Conservation (phyloP, 2,797 vertebrate genomes). For the Manis javanica region DNA sequence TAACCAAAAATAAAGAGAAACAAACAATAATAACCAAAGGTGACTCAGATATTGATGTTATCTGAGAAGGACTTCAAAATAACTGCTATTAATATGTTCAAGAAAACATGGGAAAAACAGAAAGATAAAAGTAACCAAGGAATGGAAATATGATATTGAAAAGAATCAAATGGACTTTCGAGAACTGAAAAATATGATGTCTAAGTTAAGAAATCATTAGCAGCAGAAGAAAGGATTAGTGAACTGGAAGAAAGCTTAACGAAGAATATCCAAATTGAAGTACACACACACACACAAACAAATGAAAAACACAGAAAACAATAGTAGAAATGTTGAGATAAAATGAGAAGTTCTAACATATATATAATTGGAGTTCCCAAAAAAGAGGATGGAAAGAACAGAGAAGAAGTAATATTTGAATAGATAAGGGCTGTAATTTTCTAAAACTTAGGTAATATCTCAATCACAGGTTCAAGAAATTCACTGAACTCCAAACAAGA, state of each 20-base stretch:
- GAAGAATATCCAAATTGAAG: slow-evolving; percentile 8
- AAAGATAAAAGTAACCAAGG: background rate
- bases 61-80: slow-evolving; percentile 15
- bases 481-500: background rate
- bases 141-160: background rate
- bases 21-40: background rate
- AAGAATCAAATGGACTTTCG: background rate
- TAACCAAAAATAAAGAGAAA: background rate
- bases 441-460: slow-evolving; percentile 6
- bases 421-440: background rate
- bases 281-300: background rate
- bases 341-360: background rate
- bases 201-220: background rate
- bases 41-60: background rate
- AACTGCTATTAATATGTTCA: slow-evolving; percentile 12
- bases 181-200: background rate
- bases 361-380: background rate
- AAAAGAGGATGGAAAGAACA: background rate
- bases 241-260: slow-evolving; percentile 13
- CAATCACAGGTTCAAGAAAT: background rate
- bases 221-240: background rate
- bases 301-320: background rate
- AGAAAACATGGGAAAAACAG: background rate
- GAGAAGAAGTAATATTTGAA: background rate
- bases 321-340: background rate